A percentile compares a stretch with the other conserved stretches of the same genome.
Evolutionary conservation across 64 coral and sea anemone genomes (phyloP).

Genomic region (Montipora sp.): DNA sequence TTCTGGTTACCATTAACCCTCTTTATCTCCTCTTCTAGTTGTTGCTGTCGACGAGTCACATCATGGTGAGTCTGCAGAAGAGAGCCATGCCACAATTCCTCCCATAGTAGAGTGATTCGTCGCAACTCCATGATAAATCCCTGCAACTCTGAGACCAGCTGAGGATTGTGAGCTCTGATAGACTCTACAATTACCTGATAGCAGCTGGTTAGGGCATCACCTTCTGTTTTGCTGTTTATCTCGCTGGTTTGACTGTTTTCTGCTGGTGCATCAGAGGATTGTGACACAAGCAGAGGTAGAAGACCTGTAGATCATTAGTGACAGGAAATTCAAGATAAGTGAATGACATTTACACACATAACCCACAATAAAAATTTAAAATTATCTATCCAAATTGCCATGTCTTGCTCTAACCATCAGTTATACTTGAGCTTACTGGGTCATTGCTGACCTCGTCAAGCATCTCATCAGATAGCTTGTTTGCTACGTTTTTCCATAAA

Average conservation of each 20-base stretch:
- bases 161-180: slow-evolving; percentile 76
- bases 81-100: slow-evolving; percentile 96
- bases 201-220: slow-evolving; percentile 81
- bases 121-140: slow-evolving; percentile 93
- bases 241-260: slow-evolving; percentile 28
- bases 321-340: neutral
- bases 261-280: slow-evolving; percentile 18
- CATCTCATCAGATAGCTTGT: too few species aligned
- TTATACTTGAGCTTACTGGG: too few species aligned
- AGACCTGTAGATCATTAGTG: slow-evolving; percentile 16
- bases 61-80: slow-evolving; percentile 97
- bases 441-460: too few species aligned
- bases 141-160: slow-evolving; percentile 86
- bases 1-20: slow-evolving; percentile 88
- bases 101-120: slow-evolving; percentile 92
- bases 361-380: too few species aligned
- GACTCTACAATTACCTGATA: slow-evolving; percentile 94
- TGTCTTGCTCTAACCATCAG: too few species aligned
- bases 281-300: slow-evolving; percentile 57
- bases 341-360: neutral
- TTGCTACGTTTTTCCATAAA: too few species aligned
- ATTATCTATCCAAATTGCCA: too few species aligned
- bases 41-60: slow-evolving; percentile 85
- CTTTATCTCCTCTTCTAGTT: slow-evolving; percentile 96
- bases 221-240: slow-evolving; percentile 43